These are phyloP conservation scores for Aegithalos caudatus DNA, from an alignment of 2,113 vertebrate species.

Conservation along the genomic window DNA sequence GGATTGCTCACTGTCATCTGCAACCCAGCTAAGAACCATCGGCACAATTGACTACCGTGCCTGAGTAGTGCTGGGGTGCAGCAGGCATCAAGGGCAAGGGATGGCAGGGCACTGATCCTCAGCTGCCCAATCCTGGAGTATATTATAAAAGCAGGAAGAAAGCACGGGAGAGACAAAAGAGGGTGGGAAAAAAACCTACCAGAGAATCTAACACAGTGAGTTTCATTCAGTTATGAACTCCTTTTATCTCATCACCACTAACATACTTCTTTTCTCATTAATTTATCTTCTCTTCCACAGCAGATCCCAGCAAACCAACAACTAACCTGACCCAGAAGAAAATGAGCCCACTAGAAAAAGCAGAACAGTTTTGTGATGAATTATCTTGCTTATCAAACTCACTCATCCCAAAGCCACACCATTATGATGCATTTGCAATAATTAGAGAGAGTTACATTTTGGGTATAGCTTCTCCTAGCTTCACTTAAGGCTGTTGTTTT, in stretches of 20 bases:
- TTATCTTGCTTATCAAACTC: not conserved
- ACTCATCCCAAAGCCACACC: not conserved
- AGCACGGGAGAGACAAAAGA: not conserved
- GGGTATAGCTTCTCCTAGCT: not conserved
- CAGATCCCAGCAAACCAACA: not conserved
- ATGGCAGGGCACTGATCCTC: not conserved
- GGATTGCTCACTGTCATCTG: not conserved
- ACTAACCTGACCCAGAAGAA: not conserved
- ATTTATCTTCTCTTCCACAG: not conserved
- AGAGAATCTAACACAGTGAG: not conserved
- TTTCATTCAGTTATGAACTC: not conserved
- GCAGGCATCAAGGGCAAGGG: not conserved
- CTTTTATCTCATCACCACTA: not conserved
- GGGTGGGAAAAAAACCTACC: not conserved
- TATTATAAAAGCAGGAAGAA: not conserved
- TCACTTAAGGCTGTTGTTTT: not conserved
- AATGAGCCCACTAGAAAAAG: not conserved
- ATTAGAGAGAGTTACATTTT: not conserved
- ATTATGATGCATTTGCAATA: not conserved
- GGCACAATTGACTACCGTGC: accelerated
- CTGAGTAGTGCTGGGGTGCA: not conserved
- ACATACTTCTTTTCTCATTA: not conserved
- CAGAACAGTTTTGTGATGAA: not conserved
- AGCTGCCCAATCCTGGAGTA: not conserved
- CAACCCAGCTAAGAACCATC: not conserved